Evolutionary conservation across 2,888 invertebrate species (phyloP).

Genomic region (Cryptocheilus praepositus): DNA sequence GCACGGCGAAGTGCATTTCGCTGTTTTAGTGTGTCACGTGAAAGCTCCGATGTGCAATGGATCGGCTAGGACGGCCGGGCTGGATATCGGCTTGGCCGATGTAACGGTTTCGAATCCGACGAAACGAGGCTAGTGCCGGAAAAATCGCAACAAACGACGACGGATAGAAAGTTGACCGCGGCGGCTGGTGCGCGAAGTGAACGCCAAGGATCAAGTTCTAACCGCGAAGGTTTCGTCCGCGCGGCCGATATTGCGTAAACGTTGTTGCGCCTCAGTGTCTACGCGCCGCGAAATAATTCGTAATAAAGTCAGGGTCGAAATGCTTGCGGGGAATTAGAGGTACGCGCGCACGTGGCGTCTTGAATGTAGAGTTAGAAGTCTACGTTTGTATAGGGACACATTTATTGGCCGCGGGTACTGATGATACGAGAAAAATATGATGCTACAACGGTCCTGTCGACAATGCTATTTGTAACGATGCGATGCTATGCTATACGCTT

Average conservation of each 20-base stretch:
- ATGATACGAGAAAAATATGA: too few relatives aligned
- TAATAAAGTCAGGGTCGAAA: too few relatives aligned
- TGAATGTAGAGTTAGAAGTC: too few relatives aligned
- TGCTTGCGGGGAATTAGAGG: too few relatives aligned
- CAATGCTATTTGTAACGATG: too few relatives aligned
- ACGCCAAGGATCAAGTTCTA: slow-evolving; percentile 45
- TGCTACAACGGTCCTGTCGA: too few relatives aligned
- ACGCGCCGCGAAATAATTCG: too few relatives aligned
- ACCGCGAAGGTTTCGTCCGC: slow-evolving; percentile 28
- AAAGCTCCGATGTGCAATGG: slow-evolving; percentile 45
- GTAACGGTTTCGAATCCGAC: slow-evolving; percentile 46
- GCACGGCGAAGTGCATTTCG: slow-evolving; percentile 19
- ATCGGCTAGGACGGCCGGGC: slow-evolving; percentile 16
- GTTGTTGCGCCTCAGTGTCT: neutral
- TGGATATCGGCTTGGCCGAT: slow-evolving; percentile 9
- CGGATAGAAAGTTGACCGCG: slow-evolving; percentile 45
- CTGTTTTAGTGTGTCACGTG: slow-evolving; percentile 55
- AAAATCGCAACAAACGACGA: slow-evolving; percentile 35
- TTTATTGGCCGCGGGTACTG: too few relatives aligned
- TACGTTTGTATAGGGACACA: too few relatives aligned
- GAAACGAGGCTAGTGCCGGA: slow-evolving; percentile 36
- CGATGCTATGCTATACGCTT: too few relatives aligned
- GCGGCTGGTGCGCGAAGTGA: slow-evolving; percentile 14
- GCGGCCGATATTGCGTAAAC: slow-evolving; percentile 7
- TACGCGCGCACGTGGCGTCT: too few relatives aligned